Conservation (phyloP, 2,797 vertebrate species). For the Rhinoraja longicauda region DNA sequence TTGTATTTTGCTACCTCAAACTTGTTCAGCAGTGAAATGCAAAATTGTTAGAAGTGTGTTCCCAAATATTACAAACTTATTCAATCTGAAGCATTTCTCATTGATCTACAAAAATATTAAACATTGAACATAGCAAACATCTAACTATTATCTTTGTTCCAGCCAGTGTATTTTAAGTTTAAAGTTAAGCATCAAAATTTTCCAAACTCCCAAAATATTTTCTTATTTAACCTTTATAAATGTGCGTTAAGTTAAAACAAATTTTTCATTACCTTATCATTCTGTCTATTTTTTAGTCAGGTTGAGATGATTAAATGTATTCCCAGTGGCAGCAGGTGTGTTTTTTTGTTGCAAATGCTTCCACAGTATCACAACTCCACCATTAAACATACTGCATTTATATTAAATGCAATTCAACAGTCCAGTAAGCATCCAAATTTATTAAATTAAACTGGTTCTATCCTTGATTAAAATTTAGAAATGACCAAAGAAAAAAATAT, state of each 20-base stretch:
- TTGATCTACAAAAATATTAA: conserved; percentile 42
- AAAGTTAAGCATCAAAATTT: not conserved
- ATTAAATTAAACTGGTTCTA: conserved; percentile 63
- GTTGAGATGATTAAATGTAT: conserved; percentile 22
- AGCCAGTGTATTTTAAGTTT: not conserved
- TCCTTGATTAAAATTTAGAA: conserved; percentile 55
- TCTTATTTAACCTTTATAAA: conserved; percentile 14
- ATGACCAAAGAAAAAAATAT: conserved; percentile 66
- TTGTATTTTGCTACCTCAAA: conserved; percentile 51
- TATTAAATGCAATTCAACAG: conserved; percentile 76
- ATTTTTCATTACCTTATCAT: not conserved
- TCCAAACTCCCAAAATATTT: not conserved
- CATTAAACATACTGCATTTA: conserved; percentile 47
- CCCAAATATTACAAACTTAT: conserved; percentile 62
- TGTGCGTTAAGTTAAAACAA: not conserved
- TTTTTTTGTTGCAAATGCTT: conserved; percentile 25
- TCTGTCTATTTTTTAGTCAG: conserved; percentile 2
- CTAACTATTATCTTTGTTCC: not conserved
- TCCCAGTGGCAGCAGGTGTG: not conserved
- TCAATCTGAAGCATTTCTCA: conserved; percentile 62
- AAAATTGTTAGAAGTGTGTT: conserved; percentile 65
- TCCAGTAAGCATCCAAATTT: conserved; percentile 75
- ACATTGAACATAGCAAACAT: not conserved
- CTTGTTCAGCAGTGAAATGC: conserved; percentile 59
- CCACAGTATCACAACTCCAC: not conserved